Base-by-base conservation (phyloP, 2,113 vertebrate genomes). In the Corythornis cristatus region DNA sequence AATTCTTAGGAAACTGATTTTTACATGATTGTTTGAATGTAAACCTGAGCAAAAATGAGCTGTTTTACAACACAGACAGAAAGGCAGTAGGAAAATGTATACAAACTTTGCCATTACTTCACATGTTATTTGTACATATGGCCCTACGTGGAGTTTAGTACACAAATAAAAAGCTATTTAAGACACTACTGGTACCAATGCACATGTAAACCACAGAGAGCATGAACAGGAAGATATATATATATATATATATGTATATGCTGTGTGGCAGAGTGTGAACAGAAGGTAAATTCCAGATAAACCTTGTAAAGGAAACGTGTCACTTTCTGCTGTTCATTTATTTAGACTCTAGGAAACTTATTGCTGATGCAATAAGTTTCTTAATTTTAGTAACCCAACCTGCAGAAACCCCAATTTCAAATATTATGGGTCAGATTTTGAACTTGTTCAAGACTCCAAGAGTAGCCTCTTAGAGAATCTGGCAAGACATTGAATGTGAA, bases 271-370 rank as follows among this genome's bases (percentile, higher is more conserved):
- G 73, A 65, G 45, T 33, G 50, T 51, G 88, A 92, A 86, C 54
- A 94, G 80, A 91, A 87, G 81, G 93, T 96, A 51, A 96, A 93
- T 90, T 90, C 86, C 77, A 88, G 48, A 90, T 86, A 90, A 92
- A 80, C 7, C 35, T 71, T 79, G 57, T 65, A 88, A 82, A 62
- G 62, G 79, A 94, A 93, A 79, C 72, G 20, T 68, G 66, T 72
- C 86, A 90, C 42, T 84, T 92, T 93, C 73, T 94, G 53, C 48
- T 48, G 50, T 66, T 86, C 37, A 61, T 76, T 95, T 93, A 86
- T 82, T 84, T 84, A 88, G 23, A 68, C 57, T 61, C 43, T 71
- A 66, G 50, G 70, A 78, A 90, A 86, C 21, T 83, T 60, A 45
- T 0, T 53, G 33, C 12, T 76, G 28, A 56, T 65, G 40, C 9